Percentiles rank a stretch among this genome's conserved stretches.
These are phyloP conservation scores for Stenopsyche tienmushanensis DNA, from an alignment of 1,140 invertebrate genomes.

Conservation along the genomic window DNA sequence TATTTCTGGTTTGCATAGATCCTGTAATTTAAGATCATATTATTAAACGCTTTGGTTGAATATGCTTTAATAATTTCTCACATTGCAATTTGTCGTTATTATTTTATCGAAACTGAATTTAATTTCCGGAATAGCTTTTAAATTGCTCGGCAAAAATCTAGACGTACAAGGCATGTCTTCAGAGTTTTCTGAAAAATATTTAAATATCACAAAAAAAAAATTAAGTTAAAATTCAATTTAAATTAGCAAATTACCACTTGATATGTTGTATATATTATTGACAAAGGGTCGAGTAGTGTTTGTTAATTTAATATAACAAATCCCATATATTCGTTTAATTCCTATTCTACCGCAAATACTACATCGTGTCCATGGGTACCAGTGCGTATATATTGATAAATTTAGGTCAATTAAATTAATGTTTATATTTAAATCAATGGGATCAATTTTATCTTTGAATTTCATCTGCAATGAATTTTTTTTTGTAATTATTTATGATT, in stretches of 20 bases:
- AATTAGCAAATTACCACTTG: background rate
- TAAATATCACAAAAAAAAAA: too few species aligned
- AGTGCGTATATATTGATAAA: conserved; percentile 18
- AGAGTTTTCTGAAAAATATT: too few species aligned
- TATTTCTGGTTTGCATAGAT: too few species aligned
- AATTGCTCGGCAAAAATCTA: too few species aligned
- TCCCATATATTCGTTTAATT: conserved; percentile 20
- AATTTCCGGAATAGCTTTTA: background rate
- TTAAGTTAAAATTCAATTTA: background rate
- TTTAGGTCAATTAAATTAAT: background rate
- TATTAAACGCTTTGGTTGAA: too few species aligned
- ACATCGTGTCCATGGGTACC: conserved; percentile 30
- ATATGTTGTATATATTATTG: background rate
- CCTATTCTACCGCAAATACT: conserved; percentile 21
- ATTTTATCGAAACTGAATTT: background rate
- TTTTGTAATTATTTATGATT: too few species aligned
- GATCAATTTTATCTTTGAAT: background rate
- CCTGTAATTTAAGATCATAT: too few species aligned
- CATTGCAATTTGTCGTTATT: background rate
- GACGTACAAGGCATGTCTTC: too few species aligned
- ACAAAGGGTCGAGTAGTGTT: too few species aligned
- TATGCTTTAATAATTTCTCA: background rate
- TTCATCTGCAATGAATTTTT: background rate
- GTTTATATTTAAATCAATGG: background rate
- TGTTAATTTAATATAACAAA: conserved; percentile 24